These are phyloP conservation scores for Pyrochroa serraticornis DNA, from an alignment of 2,888 invertebrate genomes.

Conservation along the genomic window DNA sequence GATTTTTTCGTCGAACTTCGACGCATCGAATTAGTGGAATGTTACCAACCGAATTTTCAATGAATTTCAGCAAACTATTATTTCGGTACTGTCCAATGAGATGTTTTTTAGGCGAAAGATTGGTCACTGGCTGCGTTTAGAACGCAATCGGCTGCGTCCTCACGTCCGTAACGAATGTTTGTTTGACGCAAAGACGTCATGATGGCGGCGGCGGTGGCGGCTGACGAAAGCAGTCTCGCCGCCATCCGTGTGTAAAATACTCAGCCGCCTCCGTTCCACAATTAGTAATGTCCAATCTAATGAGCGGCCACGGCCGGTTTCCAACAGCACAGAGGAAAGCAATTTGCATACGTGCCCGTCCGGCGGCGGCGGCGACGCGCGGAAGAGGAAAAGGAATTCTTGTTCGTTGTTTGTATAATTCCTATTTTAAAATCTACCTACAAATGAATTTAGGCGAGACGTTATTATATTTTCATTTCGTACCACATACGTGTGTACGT, in stretches of 20 bases:
- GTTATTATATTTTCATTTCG: slow-evolving; percentile 38
- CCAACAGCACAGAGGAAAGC: slow-evolving; percentile 20
- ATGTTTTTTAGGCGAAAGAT: too few species aligned
- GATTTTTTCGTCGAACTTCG: too few species aligned
- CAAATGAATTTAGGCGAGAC: slow-evolving; percentile 47
- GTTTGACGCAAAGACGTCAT: not conserved
- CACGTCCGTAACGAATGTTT: not conserved
- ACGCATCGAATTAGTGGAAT: too few species aligned
- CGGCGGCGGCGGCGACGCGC: not conserved
- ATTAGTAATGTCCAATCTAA: slow-evolving; percentile 39
- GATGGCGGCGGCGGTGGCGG: slow-evolving; percentile 9
- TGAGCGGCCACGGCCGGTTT: slow-evolving; percentile 30
- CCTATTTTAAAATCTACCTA: slow-evolving; percentile 49
- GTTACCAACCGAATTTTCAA: too few species aligned
- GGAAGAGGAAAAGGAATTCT: slow-evolving; percentile 36
- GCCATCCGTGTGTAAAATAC: slow-evolving; percentile 27
- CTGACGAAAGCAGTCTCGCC: slow-evolving; percentile 13
- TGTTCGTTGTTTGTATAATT: slow-evolving; percentile 43
- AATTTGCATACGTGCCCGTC: slow-evolving; percentile 32
- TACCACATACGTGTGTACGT: slow-evolving; percentile 10
- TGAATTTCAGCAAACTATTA: too few species aligned
- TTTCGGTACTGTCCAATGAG: too few species aligned
- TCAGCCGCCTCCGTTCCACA: slow-evolving; percentile 30
- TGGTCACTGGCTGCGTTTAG: too few species aligned
- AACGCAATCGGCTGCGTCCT: too few species aligned